phyloP scores from a whole-genome alignment of 2,797 vertebrate genomes.

The Gallinago nigripennis region DNA sequence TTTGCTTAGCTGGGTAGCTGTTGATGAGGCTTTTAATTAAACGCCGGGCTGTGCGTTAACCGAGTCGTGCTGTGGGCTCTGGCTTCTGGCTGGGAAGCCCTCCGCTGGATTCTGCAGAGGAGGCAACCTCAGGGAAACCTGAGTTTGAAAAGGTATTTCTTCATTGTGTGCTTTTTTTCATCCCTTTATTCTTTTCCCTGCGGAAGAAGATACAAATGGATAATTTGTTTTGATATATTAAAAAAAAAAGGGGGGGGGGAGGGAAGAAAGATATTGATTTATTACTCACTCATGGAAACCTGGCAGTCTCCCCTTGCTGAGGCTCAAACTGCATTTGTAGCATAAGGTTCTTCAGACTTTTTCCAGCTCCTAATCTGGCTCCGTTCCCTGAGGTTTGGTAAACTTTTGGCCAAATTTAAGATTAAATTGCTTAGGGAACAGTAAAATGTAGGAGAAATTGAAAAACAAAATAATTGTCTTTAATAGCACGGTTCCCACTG shows the following conservation, averaged over 20 bases:
- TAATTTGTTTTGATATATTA: neutral
- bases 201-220: neutral
- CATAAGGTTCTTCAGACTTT: neutral
- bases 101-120: accelerated
- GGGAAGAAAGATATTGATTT: neutral
- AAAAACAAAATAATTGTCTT: neutral
- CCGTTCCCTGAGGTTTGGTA: neutral
- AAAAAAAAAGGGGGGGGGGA: neutral
- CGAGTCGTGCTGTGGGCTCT: accelerated
- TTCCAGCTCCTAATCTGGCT: neutral
- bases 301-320: neutral
- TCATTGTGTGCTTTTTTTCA: neutral
- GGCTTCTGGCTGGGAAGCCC: neutral
- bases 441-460: neutral
- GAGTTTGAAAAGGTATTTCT: neutral
- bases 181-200: neutral
- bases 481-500: neutral
- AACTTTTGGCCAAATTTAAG: neutral
- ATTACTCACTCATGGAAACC: neutral
- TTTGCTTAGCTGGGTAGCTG: neutral
- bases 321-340: neutral
- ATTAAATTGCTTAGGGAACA: neutral
- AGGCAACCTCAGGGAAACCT: neutral
- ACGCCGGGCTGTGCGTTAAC: neutral
- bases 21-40: neutral